These are phyloP conservation scores for Luperina nickerlii DNA, from an alignment of 2,888 invertebrate species.

Conservation along the genomic window DNA sequence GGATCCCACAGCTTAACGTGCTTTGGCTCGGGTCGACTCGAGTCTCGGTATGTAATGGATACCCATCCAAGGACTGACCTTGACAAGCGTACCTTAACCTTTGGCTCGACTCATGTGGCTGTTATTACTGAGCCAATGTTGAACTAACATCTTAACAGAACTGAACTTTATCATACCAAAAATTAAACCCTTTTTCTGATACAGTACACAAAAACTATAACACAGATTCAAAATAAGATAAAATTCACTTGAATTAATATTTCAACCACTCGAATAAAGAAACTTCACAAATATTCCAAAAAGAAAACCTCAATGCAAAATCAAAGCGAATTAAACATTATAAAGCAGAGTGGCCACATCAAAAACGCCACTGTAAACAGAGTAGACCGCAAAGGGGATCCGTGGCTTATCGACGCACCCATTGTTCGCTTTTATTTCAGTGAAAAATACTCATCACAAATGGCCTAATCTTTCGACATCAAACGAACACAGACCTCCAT, in stretches of 20 bases:
- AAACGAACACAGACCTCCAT: slow-evolving; percentile 87
- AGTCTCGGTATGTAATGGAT: no score
- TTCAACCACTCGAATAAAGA: slow-evolving; percentile 11
- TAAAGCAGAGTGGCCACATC: slow-evolving; percentile 76
- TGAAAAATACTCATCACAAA: slow-evolving; percentile 86
- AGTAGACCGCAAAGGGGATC: slow-evolving; percentile 81
- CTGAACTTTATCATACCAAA: no score
- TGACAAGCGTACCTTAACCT: no score
- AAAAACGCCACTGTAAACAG: slow-evolving; percentile 77
- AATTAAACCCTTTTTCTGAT: neutral
- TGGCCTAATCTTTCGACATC: slow-evolving; percentile 88
- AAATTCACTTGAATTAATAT: slow-evolving; percentile 2
- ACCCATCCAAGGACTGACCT: no score
- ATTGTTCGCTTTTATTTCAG: slow-evolving; percentile 81
- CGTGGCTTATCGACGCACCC: slow-evolving; percentile 77
- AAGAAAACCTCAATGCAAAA: slow-evolving; percentile 50
- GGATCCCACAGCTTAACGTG: neutral
- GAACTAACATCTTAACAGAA: no score
- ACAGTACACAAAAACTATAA: neutral
- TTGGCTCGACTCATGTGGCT: no score
- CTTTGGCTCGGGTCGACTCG: no score
- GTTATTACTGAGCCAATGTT: no score
- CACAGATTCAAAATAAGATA: neutral
- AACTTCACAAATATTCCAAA: slow-evolving; percentile 42
- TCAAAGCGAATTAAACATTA: slow-evolving; percentile 62